phyloP scores from a whole-genome alignment of 2,888 invertebrate genomes.

The Yponomeuta evonymella region DNA sequence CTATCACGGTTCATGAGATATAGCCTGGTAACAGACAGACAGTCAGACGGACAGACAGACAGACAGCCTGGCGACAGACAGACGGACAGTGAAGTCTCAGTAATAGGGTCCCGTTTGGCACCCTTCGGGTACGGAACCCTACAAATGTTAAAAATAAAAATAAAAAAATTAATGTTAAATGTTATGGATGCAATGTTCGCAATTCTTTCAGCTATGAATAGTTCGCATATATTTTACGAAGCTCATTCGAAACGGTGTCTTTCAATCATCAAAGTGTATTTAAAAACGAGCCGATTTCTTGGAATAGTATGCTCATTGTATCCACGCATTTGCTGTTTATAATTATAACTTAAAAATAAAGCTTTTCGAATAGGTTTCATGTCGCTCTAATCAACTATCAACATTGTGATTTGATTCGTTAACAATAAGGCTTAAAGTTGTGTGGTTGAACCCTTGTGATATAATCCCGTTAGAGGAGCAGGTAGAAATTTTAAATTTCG shows the following conservation, averaged over 20 bases:
- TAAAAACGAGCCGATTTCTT: slow-evolving; percentile 60
- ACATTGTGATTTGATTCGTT: slow-evolving; percentile 24
- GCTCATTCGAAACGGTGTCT: slow-evolving; percentile 52
- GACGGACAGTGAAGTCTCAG: too few relatives aligned
- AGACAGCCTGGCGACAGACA: too few relatives aligned
- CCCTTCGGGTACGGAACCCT: too few relatives aligned
- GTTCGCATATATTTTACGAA: slow-evolving; percentile 40
- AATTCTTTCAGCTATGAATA: slow-evolving; percentile 15
- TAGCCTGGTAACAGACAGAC: too few relatives aligned
- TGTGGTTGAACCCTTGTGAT: slow-evolving; percentile 30
- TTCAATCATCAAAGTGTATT: slow-evolving; percentile 56
- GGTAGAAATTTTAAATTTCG: slow-evolving; percentile 66
- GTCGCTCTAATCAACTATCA: slow-evolving; percentile 20
- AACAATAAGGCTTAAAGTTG: slow-evolving; percentile 47
- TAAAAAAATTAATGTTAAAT: too few relatives aligned
- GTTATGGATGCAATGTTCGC: slow-evolving; percentile 15
- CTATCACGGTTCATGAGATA: too few relatives aligned
- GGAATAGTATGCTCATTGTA: slow-evolving; percentile 68
- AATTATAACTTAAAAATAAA: slow-evolving; percentile 59
- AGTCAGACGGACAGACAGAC: too few relatives aligned
- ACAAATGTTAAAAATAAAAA: too few relatives aligned
- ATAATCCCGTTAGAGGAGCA: slow-evolving; percentile 43
- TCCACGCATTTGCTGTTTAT: slow-evolving; percentile 70
- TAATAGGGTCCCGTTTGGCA: too few relatives aligned
- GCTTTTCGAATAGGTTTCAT: slow-evolving; percentile 35